Evolutionary conservation across 2,888 invertebrate genomes (phyloP), one percentile per base, ranked within the genome.

Genomic region (Drosophila suboccidentalis): DNA sequence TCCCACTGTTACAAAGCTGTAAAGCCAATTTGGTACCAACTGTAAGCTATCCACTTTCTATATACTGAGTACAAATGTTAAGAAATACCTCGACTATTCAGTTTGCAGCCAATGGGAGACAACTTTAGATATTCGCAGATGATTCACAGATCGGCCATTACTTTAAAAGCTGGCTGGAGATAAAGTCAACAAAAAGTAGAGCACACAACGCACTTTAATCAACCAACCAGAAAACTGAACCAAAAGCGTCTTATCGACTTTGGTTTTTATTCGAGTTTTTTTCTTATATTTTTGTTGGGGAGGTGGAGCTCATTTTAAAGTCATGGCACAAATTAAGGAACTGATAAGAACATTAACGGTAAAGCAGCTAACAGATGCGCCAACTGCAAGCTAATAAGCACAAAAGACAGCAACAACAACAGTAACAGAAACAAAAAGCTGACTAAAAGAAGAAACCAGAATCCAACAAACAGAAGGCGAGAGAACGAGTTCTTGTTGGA

Each of bases 151-250:
- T 68, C 71, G 57, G 75, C 71, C 75, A 75, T 75, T 71, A 71
- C 41, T 57, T 55, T 55, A 41, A 2, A 57, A 39, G 26, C 11
- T 55, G 29, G 39, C 41, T 10, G 15, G 29, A 73, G 70, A 74
- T 62, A 77, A 70, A 61, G 22, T 10, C 43, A 10, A 34, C 5
- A 26, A 51, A 53, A 78, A 54, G 55, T 78, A 51, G 68, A 69
- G 47, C 66, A 71, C 58, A 71, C 58, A 59, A 72, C 80, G 76
- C 77, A 82, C 84, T 89, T 81, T 83, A 87, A 89, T 78, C 79
- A 80, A 68, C 90, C 91, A 90, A 89, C 91, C 90, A 90, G 82
- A 88, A 82, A 77, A 75, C 66, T 60, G 72, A 43, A 22, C 34
- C 26, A 38, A 47, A 54, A 47, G 17, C 36, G 15, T 49, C 22